Percentiles rank a stretch among this genome's conserved stretches.
These are phyloP conservation scores for Alligator mississippiensis DNA, from an alignment of 2,113 vertebrate species.

Conservation along the genomic window DNA sequence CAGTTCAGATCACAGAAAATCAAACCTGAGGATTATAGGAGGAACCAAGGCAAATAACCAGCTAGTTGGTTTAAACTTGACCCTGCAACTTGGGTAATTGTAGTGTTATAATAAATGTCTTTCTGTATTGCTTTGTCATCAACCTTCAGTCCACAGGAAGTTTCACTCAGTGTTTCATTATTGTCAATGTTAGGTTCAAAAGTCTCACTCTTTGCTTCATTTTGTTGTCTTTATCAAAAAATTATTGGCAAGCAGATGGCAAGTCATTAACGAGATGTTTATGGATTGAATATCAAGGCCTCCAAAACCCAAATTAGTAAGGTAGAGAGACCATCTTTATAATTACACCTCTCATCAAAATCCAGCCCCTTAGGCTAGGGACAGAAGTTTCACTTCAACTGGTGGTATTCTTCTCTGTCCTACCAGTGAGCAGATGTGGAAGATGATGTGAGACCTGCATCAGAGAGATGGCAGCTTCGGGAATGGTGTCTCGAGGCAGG, in stretches of 20 bases:
- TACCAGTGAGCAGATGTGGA: no score
- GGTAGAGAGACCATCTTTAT: neutral
- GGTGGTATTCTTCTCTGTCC: no score
- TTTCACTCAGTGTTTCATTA: neutral
- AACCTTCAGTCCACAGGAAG: neutral
- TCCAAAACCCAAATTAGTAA: neutral
- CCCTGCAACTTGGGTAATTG: conserved; percentile 8
- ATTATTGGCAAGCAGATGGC: neutral
- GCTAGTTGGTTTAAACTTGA: conserved; percentile 32
- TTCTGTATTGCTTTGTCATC: conserved; percentile 26
- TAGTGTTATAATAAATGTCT: conserved; percentile 11
- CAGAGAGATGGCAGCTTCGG: no score
- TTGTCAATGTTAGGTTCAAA: neutral
- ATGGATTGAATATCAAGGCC: neutral
- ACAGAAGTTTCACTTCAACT: no score
- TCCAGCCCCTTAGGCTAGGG: neutral
- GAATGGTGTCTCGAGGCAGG: no score
- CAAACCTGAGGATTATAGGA: conserved; percentile 13
- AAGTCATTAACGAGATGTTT: conserved; percentile 10
- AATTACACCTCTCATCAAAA: neutral
- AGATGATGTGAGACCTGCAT: no score
- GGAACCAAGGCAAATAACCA: conserved; percentile 49
- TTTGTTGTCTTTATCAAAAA: neutral
- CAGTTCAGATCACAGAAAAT: neutral
- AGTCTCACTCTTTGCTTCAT: neutral